Conservation (phyloP, 1,140 invertebrate species). For the Telenomus remus region DNA sequence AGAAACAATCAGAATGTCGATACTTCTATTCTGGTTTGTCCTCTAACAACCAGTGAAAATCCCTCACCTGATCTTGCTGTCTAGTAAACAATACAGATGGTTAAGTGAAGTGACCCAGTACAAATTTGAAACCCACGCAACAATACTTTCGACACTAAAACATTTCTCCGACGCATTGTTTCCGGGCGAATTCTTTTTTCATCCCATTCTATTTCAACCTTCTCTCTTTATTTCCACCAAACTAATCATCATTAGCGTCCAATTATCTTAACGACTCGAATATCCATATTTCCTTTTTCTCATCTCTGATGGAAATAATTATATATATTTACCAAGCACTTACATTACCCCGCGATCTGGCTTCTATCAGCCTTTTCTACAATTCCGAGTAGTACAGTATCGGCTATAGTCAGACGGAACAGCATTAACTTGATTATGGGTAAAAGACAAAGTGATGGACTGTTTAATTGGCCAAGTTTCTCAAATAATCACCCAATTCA, state of each 20-base stretch:
- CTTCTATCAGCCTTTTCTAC: slow-evolving; percentile 9
- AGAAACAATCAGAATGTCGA: slow-evolving; percentile 11
- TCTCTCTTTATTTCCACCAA: background rate
- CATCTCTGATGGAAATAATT: background rate
- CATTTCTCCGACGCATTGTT: slow-evolving; percentile 7
- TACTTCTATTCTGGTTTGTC: slow-evolving; percentile 20
- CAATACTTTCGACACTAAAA: slow-evolving; percentile 19
- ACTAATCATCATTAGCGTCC: slow-evolving; percentile 1
- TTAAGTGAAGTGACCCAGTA: slow-evolving; percentile 29
- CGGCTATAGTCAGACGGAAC: slow-evolving; percentile 16
- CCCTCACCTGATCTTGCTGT: slow-evolving; percentile 29
- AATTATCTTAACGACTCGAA: background rate
- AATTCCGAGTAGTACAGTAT: slow-evolving; percentile 20
- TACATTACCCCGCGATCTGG: slow-evolving; percentile 10
- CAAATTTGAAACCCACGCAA: slow-evolving; percentile 30
- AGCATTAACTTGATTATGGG: slow-evolving; percentile 28
- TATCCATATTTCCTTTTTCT: background rate
- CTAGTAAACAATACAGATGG: slow-evolving; percentile 32
- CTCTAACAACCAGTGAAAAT: slow-evolving; percentile 27
- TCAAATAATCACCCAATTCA: too few species aligned
- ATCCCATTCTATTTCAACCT: background rate
- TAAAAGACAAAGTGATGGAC: slow-evolving; percentile 16
- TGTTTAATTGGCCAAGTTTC: slow-evolving; percentile 2
- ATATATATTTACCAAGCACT: background rate
- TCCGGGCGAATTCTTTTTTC: background rate